Evolutionary conservation across 2,888 invertebrate species (phyloP).

Genomic region (Sturmia bella): DNA sequence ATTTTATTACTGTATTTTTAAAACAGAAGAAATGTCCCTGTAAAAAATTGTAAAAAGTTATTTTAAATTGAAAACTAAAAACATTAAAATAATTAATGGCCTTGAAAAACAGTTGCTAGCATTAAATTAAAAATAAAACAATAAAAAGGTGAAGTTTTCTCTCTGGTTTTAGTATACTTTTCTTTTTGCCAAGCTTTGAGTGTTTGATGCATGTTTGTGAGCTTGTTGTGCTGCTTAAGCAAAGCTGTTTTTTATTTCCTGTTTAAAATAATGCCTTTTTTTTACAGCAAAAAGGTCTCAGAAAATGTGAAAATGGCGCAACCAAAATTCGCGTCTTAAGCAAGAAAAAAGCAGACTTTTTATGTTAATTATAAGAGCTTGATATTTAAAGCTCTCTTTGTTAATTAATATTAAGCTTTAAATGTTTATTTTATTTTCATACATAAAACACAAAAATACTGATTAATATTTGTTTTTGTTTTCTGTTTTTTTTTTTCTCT

Average conservation of each 20-base stretch:
- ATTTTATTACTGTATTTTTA: conserved; percentile 2
- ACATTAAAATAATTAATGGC: conserved; percentile 73
- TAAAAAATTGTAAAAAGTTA: not conserved
- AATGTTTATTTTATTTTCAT: conserved; percentile 40
- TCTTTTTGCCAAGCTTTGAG: conserved; percentile 40
- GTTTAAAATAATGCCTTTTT: conserved; percentile 25
- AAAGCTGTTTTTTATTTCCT: conserved; percentile 53
- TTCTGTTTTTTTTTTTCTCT: conserved; percentile 71
- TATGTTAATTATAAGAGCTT: no score
- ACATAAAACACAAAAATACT: no score
- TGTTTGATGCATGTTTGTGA: conserved; percentile 64
- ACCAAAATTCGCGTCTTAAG: conserved; percentile 10
- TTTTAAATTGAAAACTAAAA: conserved; percentile 21
- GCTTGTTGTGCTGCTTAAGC: conserved; percentile 14
- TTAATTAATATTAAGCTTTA: conserved; percentile 61
- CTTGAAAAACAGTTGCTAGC: conserved; percentile 69
- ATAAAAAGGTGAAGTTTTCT: conserved; percentile 81
- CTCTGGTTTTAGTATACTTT: conserved; percentile 74
- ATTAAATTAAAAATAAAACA: conserved; percentile 46
- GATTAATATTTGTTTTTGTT: conserved; percentile 50
- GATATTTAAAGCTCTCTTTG: conserved; percentile 30
- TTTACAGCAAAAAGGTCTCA: conserved; percentile 51
- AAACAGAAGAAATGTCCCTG: conserved; percentile 49
- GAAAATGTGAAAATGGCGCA: conserved; percentile 19
- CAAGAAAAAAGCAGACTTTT: conserved; percentile 13